Base-by-base conservation (phyloP, 2,113 vertebrate species). In the Donacobius atricapilla region DNA sequence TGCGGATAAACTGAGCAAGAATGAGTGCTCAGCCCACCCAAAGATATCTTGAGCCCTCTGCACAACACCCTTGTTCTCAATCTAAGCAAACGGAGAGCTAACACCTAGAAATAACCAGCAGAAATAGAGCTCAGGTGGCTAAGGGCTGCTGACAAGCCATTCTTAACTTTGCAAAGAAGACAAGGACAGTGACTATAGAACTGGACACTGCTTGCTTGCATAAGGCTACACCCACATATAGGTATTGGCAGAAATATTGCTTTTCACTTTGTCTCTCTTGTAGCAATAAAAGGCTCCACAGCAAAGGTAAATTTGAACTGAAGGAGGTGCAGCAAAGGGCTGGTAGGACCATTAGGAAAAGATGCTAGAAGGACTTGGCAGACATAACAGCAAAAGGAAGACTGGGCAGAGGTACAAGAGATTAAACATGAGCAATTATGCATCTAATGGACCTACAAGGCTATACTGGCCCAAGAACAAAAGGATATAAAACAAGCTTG, bases 351-450 rank as follows among this genome's bases (percentile, higher is more conserved):
- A 33, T 85, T 70, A 73, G 21, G 89, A 72, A 60, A 92, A 57
- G 57, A n/a, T 1, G 1, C 27, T 80, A 22, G 63, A 81, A 89
- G 78, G 83, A 58, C 47, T 54, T 92, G 85, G 76, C 83, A 83
- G 44, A 39, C 33, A 22, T 24, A 69, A 23, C 31, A 80, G 53
- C 20, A 80, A 50, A 90, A 93, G 23, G 28, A 66, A 89, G 50
- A 69, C 50, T 81, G 35, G 58, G 68, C 54, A 92, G 58, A 50
- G 45, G 70, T 72, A 83, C 58, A 86, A 80, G 71, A 66, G 54
- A 80, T 77, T 63, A 92, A 92, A 93, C 68, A 83, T 78, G 64
- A 93, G 72, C 47, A 73, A 60, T 93, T 90, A 89, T 66, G 56
- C 21, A 51, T 66, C 71, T 86, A 94, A 94, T 81, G 76, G 91